Evolutionary conservation across 1,140 invertebrate genomes (phyloP), one percentile per base, ranked within the genome.

Genomic region (Probaryconus sp.): DNA sequence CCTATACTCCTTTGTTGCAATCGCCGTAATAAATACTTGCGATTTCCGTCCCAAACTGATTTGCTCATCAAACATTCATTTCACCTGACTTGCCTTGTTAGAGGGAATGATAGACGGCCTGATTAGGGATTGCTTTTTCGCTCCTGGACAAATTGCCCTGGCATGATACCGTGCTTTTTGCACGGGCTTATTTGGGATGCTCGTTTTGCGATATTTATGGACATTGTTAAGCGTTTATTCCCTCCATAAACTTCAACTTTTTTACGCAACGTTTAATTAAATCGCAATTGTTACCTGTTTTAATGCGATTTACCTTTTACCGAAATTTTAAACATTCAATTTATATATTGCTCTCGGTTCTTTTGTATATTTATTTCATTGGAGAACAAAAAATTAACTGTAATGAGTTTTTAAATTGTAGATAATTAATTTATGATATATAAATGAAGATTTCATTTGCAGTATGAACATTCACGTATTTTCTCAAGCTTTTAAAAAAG

Each of bases 31-130:
- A 65, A 72, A 72, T 63, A 56, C 43, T 43, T 20, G 35, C 40
- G 43, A 58, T 56, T 72, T 67, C 53, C 47, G 51, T 61, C 45
- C 40, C 28, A 56, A 58, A 61, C 70, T 67, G 69, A 73, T 73
- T 73, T 61, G 51, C 45, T 60, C 58, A 64, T 65, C 51, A 65
- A 65, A 74, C 56, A 68, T 68, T 68, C 48, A 73, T 50, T 63
- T 67, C 61, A 45, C 37, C 60, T 37, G 42, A 56, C 51, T 51
- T 16, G 33, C 2, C 58, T 71, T 71, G 53, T 50, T 58, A 58
- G 64, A 47, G 47, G 33, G 37, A 45, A 69, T 69, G 47, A 69
- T 53, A 28, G 47, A 61, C 47, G 45, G 31, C 6, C 11, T 53
- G 65, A 53, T 60, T 51, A 17, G 33, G 11, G 45, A 58, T 68